Conservation (phyloP, 2,888 invertebrate genomes). For the Lasioglossum malachurum region DNA sequence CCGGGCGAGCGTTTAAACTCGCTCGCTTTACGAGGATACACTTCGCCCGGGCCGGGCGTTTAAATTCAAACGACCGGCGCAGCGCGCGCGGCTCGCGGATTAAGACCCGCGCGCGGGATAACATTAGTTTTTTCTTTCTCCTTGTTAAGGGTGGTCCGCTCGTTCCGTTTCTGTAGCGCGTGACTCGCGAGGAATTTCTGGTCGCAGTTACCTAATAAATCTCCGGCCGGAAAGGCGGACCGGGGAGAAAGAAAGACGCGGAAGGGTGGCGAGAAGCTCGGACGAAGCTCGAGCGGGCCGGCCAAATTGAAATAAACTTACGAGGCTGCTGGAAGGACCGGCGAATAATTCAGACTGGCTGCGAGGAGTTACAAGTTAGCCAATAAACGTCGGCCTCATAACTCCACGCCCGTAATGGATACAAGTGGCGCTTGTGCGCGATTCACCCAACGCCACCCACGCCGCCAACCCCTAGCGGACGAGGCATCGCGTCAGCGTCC, state of each 20-base stretch:
- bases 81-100: conserved; percentile 59
- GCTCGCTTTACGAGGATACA: conserved; percentile 49
- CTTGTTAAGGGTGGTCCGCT: neutral
- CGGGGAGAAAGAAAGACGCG: conserved; percentile 26
- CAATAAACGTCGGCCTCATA: conserved; percentile 79
- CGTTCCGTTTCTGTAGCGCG: neutral
- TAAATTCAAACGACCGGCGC: conserved; percentile 62
- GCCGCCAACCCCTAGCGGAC: conserved; percentile 8
- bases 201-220: conserved; percentile 62
- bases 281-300: conserved; percentile 24
- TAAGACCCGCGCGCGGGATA: conserved; percentile 57
- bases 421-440: conserved; percentile 69
- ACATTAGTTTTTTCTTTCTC: neutral
- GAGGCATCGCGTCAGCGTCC: conserved; percentile 10
- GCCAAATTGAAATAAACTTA: conserved; percentile 79
- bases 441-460: conserved; percentile 6
- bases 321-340: conserved; percentile 71
- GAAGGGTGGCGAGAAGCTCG: conserved; percentile 14
- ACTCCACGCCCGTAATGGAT: conserved; percentile 75
- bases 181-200: conserved; percentile 51
- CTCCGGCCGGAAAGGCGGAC: conserved; percentile 46
- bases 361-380: conserved; percentile 77
- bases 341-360: conserved; percentile 74
- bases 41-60: conserved; percentile 29
- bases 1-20: conserved; percentile 62